Evolutionary conservation across 1,140 invertebrate species (phyloP).

Genomic region (Apis cerana): DNA sequence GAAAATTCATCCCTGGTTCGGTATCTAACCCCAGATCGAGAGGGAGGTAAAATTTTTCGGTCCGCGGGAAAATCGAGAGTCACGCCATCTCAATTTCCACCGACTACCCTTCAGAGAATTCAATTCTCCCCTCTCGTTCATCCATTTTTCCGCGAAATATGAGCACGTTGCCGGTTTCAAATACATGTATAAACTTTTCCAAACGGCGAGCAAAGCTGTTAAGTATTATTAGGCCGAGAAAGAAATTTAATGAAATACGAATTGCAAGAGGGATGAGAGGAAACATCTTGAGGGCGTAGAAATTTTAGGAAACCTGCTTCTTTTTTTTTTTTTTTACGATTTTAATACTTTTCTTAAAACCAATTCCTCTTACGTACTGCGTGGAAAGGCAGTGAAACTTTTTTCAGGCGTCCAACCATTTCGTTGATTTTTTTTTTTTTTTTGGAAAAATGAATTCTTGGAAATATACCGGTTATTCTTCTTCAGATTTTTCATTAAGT

Average conservation of each 20-base stretch:
- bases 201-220: neutral
- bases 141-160: slow-evolving; percentile 18
- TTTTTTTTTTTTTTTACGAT: neutral
- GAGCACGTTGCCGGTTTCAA: neutral
- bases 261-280: neutral
- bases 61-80: neutral
- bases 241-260: slow-evolving; percentile 15
- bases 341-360: neutral
- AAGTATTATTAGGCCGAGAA: neutral
- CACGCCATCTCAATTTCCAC: slow-evolving; percentile 29
- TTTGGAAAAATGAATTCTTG: neutral
- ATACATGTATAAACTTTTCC: neutral
- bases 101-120: slow-evolving; percentile 7
- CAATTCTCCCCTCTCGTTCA: slow-evolving; percentile 30
- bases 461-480: neutral
- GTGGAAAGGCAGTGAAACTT: neutral
- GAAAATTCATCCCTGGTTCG: neutral
- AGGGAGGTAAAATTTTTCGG: slow-evolving; percentile 17
- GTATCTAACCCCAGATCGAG: neutral
- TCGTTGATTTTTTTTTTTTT: neutral
- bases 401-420: neutral
- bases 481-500: neutral
- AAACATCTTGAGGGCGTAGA: neutral
- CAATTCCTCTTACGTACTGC: neutral
- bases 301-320: neutral